Evolutionary conservation across 2,888 invertebrate species (phyloP).

Genomic region (Spicauda simplicius): DNA sequence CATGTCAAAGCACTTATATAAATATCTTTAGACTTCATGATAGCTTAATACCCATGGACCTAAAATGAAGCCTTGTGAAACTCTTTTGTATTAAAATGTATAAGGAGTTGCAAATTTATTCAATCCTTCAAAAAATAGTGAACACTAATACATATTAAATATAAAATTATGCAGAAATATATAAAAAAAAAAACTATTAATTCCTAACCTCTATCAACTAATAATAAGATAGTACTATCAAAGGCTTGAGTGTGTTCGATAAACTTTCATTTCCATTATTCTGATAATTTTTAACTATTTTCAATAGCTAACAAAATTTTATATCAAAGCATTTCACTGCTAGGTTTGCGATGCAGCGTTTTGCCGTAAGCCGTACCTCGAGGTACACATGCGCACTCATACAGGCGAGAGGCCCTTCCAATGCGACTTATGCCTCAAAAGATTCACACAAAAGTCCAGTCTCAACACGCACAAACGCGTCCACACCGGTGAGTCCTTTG

Average conservation of each 20-base stretch:
- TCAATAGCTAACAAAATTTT: neutral
- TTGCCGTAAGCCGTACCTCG: conserved; percentile 91
- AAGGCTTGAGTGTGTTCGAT: neutral
- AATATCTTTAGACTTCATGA: conserved; percentile 7
- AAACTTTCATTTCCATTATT: neutral
- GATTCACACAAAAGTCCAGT: conserved; percentile 92
- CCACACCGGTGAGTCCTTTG: conserved; percentile 85
- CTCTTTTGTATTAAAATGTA: neutral
- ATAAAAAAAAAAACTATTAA: neutral
- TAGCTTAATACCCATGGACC: neutral
- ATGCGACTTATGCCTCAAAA: conserved; percentile 90
- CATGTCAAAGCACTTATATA: neutral
- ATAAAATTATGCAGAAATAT: neutral
- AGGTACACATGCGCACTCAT: conserved; percentile 92
- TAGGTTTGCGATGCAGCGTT: conserved; percentile 90
- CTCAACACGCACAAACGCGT: conserved; percentile 92
- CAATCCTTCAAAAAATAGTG: too few species aligned
- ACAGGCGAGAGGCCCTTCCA: conserved; percentile 91
- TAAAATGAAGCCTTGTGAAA: conserved; percentile 4
- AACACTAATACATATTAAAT: too few species aligned
- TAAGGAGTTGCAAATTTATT: too few species aligned
- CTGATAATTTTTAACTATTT: neutral
- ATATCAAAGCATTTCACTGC: neutral
- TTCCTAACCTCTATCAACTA: neutral
- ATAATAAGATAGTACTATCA: neutral